Conservation (phyloP, 1,140 invertebrate species). For the Drosophila lacertosa region DNA sequence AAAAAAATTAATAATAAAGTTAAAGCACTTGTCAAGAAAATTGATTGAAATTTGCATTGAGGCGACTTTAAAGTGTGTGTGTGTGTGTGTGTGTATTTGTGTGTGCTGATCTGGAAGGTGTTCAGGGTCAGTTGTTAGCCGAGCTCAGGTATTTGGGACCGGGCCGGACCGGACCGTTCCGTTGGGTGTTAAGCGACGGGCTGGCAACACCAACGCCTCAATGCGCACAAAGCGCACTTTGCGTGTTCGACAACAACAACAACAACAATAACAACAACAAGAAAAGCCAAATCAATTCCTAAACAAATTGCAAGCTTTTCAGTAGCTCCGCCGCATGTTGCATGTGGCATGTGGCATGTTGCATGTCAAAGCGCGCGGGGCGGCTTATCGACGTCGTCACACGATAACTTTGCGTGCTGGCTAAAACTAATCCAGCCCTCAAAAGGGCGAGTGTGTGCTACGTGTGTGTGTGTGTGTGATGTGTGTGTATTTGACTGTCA, state of each 20-base stretch:
- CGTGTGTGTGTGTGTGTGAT: not conserved
- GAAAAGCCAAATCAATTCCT: constrained; percentile 63
- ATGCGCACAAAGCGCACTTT: constrained; percentile 31
- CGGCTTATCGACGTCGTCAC: constrained; percentile 66
- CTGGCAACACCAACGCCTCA: constrained; percentile 29
- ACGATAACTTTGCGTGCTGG: constrained; percentile 67
- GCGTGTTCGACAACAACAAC: not conserved
- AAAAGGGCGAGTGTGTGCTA: not conserved
- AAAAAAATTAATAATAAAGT: no score
- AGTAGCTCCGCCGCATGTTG: constrained; percentile 7
- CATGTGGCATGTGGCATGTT: constrained; percentile 30
- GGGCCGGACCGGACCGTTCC: no score
- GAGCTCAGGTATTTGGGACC: no score
- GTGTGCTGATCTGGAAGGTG: not conserved
- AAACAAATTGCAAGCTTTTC: constrained; percentile 61
- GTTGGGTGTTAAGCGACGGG: constrained; percentile 22
- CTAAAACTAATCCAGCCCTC: constrained; percentile 67
- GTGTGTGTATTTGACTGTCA: constrained; percentile 57
- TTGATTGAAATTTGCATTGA: no score
- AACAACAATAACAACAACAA: constrained; percentile 29
- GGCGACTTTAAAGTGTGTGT: no score
- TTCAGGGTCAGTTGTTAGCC: constrained; percentile 32
- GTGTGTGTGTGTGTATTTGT: not conserved
- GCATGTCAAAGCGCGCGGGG: constrained; percentile 8
- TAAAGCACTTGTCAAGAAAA: no score